Conservation (phyloP, 2,113 vertebrate species). For the Brevimyrus niger region DNA sequence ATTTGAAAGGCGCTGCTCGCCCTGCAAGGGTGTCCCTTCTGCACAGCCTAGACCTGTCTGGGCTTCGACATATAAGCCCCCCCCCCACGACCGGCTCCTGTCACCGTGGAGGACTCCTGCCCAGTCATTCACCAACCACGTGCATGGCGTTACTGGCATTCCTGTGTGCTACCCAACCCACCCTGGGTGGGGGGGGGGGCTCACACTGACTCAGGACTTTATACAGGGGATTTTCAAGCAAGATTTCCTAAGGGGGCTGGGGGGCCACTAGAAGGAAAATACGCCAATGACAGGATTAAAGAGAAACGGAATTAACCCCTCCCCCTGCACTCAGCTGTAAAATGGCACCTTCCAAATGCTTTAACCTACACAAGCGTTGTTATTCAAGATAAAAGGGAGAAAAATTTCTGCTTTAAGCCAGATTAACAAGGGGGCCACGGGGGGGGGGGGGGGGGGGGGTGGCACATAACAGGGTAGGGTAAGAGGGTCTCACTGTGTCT, state of each 20-base stretch:
- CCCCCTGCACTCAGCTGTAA: neutral
- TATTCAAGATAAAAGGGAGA: neutral
- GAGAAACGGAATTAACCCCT: neutral
- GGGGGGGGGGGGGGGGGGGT: neutral
- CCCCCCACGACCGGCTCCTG: neutral
- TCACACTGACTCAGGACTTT: neutral
- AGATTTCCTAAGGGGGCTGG: neutral
- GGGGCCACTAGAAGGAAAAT: neutral
- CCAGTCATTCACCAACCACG: slow-evolving; percentile 3
- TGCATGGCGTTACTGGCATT: slow-evolving; percentile 3
- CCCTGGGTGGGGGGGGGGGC: too few relatives aligned
- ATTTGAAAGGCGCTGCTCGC: neutral
- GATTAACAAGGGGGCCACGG: neutral
- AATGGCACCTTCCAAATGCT: neutral
- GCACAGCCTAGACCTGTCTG: neutral
- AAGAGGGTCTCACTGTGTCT: neutral
- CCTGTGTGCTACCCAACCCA: neutral
- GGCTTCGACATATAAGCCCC: neutral
- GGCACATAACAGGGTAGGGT: neutral
- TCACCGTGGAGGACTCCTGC: neutral
- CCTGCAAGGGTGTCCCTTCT: neutral
- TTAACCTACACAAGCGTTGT: neutral
- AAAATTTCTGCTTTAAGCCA: neutral
- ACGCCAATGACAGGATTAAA: neutral
- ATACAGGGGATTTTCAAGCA: neutral